Evolutionary conservation across 2,888 invertebrate genomes (phyloP), one percentile per base, ranked within the genome.

Genomic region (Dyspetes luteomarginatus): DNA sequence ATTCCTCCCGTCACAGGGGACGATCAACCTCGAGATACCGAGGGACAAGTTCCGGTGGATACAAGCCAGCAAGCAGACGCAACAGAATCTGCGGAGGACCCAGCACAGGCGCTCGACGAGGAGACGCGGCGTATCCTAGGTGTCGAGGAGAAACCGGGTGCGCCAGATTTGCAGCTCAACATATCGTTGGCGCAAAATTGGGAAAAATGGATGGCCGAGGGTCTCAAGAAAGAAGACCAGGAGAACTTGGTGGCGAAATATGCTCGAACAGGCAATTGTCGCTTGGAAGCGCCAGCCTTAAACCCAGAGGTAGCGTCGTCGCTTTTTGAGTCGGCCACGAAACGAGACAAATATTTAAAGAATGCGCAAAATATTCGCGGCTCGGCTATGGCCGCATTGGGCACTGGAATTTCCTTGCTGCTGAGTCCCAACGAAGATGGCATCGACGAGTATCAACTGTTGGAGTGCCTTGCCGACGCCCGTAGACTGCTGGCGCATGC

Each of bases 331-430:
- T 56, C 82, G 9, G 78, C 76, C n/a, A 62, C 24, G 7, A 84
- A 84, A 22, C 62, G 84, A 50, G 84, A 85, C 30, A 82, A 84
- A 19, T 80, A 75, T 56, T 78, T 83, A 3, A 24, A 36, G 2
- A 65, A 64, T 41, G 74, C 81, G 5, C 83, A 83, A 68, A 84
- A 83, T 68, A 28, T 78, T 22, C 64, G 79, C 1, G 84, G 83
- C 15, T 71, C 78, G 15, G 82, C 78, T 15, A 77, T 85, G n/a
- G 76, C 83, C 19, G 82, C 82, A 7, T 30, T 82, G 52, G 80
- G 76, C 9, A 9, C 71, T 7, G 79, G 78, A 7, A 72, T 85
- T 9, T 73, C 77, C 5, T 24, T 52, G 45, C 28, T 81, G 9
- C 55, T 85, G 22, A 45, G 43, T 7, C 55, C 62, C 12, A 77